Percentiles rank a stretch among this genome's conserved stretches.
Evolutionary conservation across 2,888 invertebrate genomes (phyloP).

Genomic region (Apotomis capreana): DNA sequence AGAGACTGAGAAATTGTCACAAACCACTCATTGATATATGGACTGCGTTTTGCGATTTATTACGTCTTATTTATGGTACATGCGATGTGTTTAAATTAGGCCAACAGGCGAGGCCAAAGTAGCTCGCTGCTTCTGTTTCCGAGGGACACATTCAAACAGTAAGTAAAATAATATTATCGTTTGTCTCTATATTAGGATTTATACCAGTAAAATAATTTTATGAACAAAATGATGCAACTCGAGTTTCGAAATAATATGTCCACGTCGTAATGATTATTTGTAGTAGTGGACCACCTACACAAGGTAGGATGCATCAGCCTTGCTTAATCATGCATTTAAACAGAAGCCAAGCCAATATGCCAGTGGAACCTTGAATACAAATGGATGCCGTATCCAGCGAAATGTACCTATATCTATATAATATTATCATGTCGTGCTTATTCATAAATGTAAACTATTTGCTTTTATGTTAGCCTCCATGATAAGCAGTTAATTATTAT

Average conservation of each 20-base stretch:
- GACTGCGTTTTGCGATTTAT: constrained; percentile 67
- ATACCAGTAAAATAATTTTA: constrained; percentile 3
- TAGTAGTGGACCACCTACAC: constrained; percentile 14
- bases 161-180: constrained; percentile 48
- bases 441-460: not conserved
- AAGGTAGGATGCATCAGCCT: constrained; percentile 8
- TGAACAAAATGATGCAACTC: constrained; percentile 33
- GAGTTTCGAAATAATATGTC: constrained; percentile 33
- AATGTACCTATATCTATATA: not conserved
- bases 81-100: constrained; percentile 63
- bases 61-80: constrained; percentile 70
- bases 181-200: constrained; percentile 3
- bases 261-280: constrained; percentile 38
- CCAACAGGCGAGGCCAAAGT: constrained; percentile 58
- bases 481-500: too few species aligned
- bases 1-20: constrained; percentile 70
- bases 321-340: constrained; percentile 17
- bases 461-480: not conserved
- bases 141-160: constrained; percentile 45
- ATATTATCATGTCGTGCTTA: not conserved
- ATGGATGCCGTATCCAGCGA: not conserved
- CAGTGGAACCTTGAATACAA: constrained; percentile 9
- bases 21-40: constrained; percentile 65
- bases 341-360: not conserved
- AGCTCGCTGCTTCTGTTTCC: constrained; percentile 46